These are phyloP conservation scores for Campoplex nolae DNA, from an alignment of 2,888 invertebrate species.

Conservation along the genomic window DNA sequence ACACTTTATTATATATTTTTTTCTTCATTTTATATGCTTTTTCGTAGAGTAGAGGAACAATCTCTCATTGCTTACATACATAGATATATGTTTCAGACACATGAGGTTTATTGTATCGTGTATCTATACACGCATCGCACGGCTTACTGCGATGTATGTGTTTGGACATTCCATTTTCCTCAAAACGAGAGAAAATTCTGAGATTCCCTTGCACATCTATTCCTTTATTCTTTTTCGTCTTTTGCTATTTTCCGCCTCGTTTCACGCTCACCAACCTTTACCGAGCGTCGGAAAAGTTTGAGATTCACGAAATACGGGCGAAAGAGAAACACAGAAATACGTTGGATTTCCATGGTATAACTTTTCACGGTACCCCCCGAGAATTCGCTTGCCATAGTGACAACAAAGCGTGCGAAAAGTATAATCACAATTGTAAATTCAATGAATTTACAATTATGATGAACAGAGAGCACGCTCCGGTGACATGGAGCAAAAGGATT, in stretches of 20 bases:
- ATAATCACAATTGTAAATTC: constrained; percentile 34
- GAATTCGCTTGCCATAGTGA: constrained; percentile 5
- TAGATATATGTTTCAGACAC: too few species aligned
- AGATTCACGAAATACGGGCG: constrained; percentile 14
- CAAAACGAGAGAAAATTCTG: constrained; percentile 44
- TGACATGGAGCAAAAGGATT: constrained; percentile 17
- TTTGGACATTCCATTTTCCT: constrained; percentile 41
- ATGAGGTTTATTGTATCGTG: background rate
- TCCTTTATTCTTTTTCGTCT: background rate
- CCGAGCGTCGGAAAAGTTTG: constrained; percentile 17
- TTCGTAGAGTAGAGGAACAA: background rate
- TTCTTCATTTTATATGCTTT: background rate
- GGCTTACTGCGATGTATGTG: constrained; percentile 33
- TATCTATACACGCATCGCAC: background rate
- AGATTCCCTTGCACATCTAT: background rate
- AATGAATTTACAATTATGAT: constrained; percentile 39
- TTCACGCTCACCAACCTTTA: constrained; percentile 19
- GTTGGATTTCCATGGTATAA: constrained; percentile 32
- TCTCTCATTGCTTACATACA: background rate
- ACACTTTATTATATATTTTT: background rate
- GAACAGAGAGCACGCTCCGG: constrained; percentile 1
- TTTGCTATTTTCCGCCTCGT: constrained; percentile 27
- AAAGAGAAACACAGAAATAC: background rate
- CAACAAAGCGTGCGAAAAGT: background rate
- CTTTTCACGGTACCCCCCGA: constrained; percentile 6